Conservation (phyloP, 2,888 invertebrate genomes). For the Hyles lineata region DNA sequence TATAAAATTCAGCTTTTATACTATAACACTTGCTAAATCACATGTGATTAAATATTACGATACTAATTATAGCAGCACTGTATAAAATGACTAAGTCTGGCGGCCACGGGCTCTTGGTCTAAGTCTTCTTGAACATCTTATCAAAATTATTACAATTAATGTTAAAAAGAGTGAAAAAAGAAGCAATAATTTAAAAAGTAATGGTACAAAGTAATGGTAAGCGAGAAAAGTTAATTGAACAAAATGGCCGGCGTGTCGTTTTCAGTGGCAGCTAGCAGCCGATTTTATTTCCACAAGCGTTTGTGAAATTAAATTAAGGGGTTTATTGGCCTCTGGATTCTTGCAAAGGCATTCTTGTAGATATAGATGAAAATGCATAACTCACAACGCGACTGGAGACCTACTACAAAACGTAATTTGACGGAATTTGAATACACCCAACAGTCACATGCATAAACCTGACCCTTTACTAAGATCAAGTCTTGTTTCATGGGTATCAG, state of each 20-base stretch:
- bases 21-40: too few species aligned
- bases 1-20: too few species aligned
- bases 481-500: too few species aligned
- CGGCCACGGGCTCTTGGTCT: too few species aligned
- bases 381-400: neutral
- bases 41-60: too few species aligned
- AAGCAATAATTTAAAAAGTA: constrained; percentile 3
- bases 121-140: too few species aligned
- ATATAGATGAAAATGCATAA: constrained; percentile 27
- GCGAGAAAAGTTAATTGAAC: constrained; percentile 21
- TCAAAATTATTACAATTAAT: neutral
- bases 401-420: constrained; percentile 4
- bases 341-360: constrained; percentile 5
- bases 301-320: constrained; percentile 25
- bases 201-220: constrained; percentile 5
- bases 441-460: too few species aligned
- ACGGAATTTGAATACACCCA: neutral
- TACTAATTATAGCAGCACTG: too few species aligned
- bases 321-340: constrained; percentile 26
- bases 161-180: neutral
- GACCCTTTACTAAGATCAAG: too few species aligned
- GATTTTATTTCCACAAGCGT: constrained; percentile 13
- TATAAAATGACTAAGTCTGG: too few species aligned
- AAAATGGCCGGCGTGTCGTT: neutral
- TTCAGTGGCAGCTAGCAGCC: neutral